These are phyloP conservation scores for Falco berigora DNA, from an alignment of 2,797 vertebrate genomes.

Conservation along the genomic window DNA sequence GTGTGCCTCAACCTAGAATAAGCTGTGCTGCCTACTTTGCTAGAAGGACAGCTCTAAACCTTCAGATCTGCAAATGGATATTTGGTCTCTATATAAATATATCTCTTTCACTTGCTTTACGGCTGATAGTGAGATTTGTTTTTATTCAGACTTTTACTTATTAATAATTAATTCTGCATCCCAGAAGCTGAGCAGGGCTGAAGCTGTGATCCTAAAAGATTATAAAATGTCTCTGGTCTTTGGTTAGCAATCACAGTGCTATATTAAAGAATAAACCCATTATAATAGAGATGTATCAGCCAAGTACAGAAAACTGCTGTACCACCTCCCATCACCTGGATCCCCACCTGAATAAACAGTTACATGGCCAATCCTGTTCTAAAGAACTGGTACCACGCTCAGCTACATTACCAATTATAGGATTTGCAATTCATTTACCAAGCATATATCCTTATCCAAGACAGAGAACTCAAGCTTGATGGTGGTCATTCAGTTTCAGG, in stretches of 20 bases:
- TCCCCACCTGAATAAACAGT: not conserved
- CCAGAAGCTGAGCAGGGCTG: not conserved
- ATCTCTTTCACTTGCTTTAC: not conserved
- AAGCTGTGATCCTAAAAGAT: not conserved
- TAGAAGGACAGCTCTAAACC: not conserved
- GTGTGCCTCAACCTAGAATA: not conserved
- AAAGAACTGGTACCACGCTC: not conserved
- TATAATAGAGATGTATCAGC: not conserved
- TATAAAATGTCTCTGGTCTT: not conserved
- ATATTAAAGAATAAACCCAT: not conserved
- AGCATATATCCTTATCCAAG: not conserved
- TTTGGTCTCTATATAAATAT: accelerated
- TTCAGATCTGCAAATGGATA: not conserved
- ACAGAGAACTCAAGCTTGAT: not conserved
- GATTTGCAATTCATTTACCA: not conserved
- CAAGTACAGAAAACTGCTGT: not conserved
- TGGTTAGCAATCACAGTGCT: not conserved
- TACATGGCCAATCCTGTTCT: not conserved
- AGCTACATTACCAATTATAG: not conserved
- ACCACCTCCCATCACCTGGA: not conserved
- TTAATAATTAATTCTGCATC: not conserved
- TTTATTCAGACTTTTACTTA: not conserved
- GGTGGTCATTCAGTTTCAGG: not conserved
- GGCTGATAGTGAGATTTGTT: not conserved
- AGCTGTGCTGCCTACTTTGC: not conserved